Base-by-base conservation (phyloP, 2,113 vertebrate species). In the Bucco capensis region DNA sequence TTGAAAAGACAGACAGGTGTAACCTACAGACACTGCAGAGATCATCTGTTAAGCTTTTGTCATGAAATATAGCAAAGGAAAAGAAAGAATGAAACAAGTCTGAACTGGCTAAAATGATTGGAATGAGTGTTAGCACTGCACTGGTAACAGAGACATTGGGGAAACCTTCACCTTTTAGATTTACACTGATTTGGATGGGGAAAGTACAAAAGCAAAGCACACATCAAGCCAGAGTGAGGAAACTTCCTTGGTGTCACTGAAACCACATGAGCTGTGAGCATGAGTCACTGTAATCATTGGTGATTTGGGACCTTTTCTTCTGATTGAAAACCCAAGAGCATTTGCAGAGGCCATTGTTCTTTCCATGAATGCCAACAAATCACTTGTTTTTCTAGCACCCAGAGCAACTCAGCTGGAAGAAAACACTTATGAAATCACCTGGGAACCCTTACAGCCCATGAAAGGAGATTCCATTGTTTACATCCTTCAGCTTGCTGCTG, bases 381-480 rank as follows among this genome's bases (percentile, higher is more conserved):
- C n/a, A 19, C 38, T 64, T 30, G 40, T 75, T 79, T 77, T 90
- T 40, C 37, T 50, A 98, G 98, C 97, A 83, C 98, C 98, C 81
- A 98, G 97, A 96, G 93, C 96, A 12, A 96, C 97, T 76, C 97
- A 93, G 67, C 83, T 96, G 83, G 97, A 97, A 64, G 97, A 92
- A 78, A 98, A 96, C 74, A 76, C 76, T 81, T 98, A 95, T 23
- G 97, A 98, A 80, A 95, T 98, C 89, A 98, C 97, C 24, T 98
- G 98, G 98, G 97, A 98, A 47, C 85, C 97, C 84, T 87, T 98
- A 50, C 97, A 96, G 46, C 97, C 98, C 5, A 98, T 98, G 96
- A 98, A 96, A 95, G 97, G 97, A 93, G 98, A 98, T 91, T 91
- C 97, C 82, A 97, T 98, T 90, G 93, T 98, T 96, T 98, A 98